Conservation (phyloP, 2,888 invertebrate genomes). For the Gastracanthus pulcherrimus region DNA sequence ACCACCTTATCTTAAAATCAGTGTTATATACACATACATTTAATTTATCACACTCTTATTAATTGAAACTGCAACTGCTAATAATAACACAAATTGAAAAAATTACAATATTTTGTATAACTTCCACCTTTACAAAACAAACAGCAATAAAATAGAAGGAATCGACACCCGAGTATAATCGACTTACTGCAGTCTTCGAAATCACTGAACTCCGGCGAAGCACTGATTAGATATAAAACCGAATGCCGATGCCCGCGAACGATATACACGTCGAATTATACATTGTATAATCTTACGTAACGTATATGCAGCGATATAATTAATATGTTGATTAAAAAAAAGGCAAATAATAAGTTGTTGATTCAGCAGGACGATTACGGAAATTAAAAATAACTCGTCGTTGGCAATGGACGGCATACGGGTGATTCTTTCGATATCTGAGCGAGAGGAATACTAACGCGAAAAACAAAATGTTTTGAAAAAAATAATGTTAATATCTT, state of each 20-base stretch:
- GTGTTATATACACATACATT: too few relatives aligned
- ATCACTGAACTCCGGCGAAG: not conserved
- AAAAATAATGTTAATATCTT: too few relatives aligned
- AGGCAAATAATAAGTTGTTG: not conserved
- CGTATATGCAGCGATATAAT: not conserved
- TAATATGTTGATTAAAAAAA: not conserved
- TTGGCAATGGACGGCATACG: not conserved
- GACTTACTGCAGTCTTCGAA: not conserved
- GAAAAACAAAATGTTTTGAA: too few relatives aligned
- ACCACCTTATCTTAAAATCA: too few relatives aligned
- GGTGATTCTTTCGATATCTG: not conserved
- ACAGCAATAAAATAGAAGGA: not conserved
- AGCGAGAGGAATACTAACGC: not conserved
- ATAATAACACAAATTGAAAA: not conserved
- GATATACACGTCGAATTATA: not conserved
- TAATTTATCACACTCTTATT: too few relatives aligned
- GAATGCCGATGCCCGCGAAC: not conserved
- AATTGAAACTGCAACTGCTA: too few relatives aligned
- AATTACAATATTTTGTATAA: not conserved
- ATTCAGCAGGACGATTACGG: not conserved
- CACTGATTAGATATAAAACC: conserved; percentile 17
- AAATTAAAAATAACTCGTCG: not conserved
- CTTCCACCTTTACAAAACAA: not conserved
- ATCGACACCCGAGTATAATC: not conserved
- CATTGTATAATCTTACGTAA: not conserved